Conservation (phyloP, 2,113 vertebrate genomes). For the Erinaceus europaeus region DNA sequence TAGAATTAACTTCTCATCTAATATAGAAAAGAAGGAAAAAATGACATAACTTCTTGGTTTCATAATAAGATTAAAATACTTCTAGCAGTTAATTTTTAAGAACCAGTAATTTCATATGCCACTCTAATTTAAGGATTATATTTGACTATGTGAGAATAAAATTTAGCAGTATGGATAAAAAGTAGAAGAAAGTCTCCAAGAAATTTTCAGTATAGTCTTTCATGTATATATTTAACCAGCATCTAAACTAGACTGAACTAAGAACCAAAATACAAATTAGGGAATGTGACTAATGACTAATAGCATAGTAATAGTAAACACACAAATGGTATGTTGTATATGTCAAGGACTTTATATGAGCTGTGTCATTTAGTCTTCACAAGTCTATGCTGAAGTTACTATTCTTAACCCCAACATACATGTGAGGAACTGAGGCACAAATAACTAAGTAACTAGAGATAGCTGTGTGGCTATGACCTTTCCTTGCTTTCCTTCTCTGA, state of each 20-base stretch:
- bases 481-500: not conserved
- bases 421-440: not conserved
- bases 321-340: not conserved
- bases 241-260: not conserved
- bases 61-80: slow-evolving; percentile 45
- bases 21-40: not conserved
- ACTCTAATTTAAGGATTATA: slow-evolving; percentile 2
- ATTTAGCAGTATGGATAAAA: not conserved
- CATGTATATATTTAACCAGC: not conserved
- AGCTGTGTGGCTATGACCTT: not conserved
- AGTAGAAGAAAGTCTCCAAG: slow-evolving; percentile 15
- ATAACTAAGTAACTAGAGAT: not conserved
- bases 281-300: not conserved
- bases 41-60: not conserved
- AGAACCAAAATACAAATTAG: not conserved
- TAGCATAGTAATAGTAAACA: not conserved
- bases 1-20: slow-evolving; percentile 30
- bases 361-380: not conserved
- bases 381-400: not conserved
- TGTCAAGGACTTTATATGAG: not conserved
- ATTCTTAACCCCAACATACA: not conserved
- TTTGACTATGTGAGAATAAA: not conserved
- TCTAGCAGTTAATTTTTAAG: slow-evolving; percentile 23
- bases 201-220: not conserved
- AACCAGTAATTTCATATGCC: not conserved